Base-by-base conservation (phyloP, 2,888 invertebrate genomes). In the Cheilosia impressa region DNA sequence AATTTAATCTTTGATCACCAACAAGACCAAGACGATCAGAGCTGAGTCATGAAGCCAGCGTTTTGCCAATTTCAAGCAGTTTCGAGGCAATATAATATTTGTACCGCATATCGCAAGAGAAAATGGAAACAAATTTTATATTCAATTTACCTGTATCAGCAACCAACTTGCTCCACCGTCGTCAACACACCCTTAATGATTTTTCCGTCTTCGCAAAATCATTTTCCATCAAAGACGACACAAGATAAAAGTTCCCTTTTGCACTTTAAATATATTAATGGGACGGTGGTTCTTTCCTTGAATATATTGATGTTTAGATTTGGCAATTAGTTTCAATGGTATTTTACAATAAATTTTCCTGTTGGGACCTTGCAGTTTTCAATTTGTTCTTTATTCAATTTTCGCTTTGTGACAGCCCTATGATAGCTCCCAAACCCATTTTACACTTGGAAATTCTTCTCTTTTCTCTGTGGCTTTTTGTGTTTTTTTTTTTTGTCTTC, bases 151-250 rank as follows among this genome's bases (percentile, higher is more conserved):
- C 85, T 85, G 80, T 77, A 85, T 76, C 85, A 81, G 85, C 81
- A 85, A 85, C 77, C 85, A 77, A 85, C 52, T 81, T 72, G 85
- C 79, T 73, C 38, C 24, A 50, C 81, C 63, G 76, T 81, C 68
- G 71, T 76, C 66, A 81, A 85, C 85, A 85, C 85, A 81, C 85
- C 80, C 69, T 62, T 85, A 85, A 85, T 85, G 76, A 85, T 80
- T 85, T 85, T 81, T 81, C 81, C 80, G 68, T 76, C 80, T 81
- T 73, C 66, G 76, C 17, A 81, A 81, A 77, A 85, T 68, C 85
- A 85, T 85, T 85, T 77, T 80, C 69, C 63, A 68, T 71, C 71
- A 15, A 31, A 47, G 31, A 57, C 55, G 34, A 55, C 47, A 17
- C 31, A 60, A 76, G 53, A 45, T 57, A 41, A 55, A 41, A 19